Evolutionary conservation across 2,888 invertebrate genomes (phyloP).

Genomic region (Anodontia alba): DNA sequence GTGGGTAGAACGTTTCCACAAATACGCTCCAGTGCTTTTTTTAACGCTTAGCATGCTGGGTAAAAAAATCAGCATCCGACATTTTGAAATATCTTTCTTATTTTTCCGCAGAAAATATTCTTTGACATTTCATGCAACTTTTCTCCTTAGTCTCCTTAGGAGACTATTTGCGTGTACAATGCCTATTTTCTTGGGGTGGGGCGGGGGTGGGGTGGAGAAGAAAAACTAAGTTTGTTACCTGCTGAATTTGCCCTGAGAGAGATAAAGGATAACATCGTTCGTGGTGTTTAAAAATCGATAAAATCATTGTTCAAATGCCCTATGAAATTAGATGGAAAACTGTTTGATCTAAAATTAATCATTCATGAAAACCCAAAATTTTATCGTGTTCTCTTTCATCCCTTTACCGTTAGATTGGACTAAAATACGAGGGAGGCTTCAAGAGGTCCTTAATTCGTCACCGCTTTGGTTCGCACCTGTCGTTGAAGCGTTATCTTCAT

Average conservation of each 20-base stretch:
- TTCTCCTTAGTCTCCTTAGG: too few relatives aligned
- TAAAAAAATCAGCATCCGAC: too few relatives aligned
- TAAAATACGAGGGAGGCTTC: neutral
- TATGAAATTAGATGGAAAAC: neutral
- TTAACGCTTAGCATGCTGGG: too few relatives aligned
- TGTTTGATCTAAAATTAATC: slow-evolving; percentile 8
- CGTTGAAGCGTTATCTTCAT: neutral
- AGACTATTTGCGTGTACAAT: too few relatives aligned
- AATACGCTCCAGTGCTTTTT: neutral
- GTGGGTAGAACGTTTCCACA: neutral
- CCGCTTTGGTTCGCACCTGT: neutral
- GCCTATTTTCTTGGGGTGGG: too few relatives aligned
- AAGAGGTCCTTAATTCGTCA: neutral
- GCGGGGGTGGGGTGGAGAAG: too few relatives aligned
- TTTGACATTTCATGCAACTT: too few relatives aligned
- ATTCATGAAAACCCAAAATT: slow-evolving; percentile 3
- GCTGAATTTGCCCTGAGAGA: too few relatives aligned
- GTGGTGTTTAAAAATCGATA: neutral
- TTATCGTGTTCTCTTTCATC: neutral
- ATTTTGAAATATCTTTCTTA: too few relatives aligned
- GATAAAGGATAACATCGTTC: too few relatives aligned
- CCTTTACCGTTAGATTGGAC: neutral
- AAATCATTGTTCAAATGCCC: slow-evolving; percentile 1
- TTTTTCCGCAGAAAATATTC: too few relatives aligned
- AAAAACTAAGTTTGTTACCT: too few relatives aligned